phyloP scores from a whole-genome alignment of 2,888 invertebrate genomes.

The Nomada flava region DNA sequence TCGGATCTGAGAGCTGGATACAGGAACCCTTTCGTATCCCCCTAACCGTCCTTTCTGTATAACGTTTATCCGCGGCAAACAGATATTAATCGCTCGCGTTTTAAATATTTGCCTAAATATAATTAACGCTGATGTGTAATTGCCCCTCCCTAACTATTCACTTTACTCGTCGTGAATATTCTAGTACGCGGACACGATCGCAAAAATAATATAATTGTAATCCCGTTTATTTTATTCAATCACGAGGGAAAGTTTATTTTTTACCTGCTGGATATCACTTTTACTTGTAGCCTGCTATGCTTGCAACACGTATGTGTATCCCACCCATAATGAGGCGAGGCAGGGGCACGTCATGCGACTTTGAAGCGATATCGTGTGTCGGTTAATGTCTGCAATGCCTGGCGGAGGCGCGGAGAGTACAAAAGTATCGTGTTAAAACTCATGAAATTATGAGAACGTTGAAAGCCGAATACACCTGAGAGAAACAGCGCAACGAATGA shows the following conservation, averaged over 20 bases:
- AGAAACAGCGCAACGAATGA: conserved; percentile 42
- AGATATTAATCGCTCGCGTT: conserved; percentile 77
- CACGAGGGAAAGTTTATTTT: no score
- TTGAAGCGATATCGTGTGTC: conserved; percentile 69
- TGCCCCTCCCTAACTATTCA: conserved; percentile 43
- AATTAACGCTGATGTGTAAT: conserved; percentile 74
- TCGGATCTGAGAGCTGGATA: conserved; percentile 59
- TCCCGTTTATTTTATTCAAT: background rate
- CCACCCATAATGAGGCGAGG: conserved; percentile 43
- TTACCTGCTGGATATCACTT: no score
- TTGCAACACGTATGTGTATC: background rate
- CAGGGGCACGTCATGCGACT: conserved; percentile 33
- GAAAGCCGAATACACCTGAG: conserved; percentile 71
- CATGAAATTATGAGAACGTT: conserved; percentile 72
- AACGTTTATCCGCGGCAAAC: conserved; percentile 65
- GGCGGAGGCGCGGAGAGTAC: conserved; percentile 36
- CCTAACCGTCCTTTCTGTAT: background rate
- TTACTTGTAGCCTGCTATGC: background rate
- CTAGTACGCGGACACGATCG: background rate
- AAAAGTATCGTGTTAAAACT: conserved; percentile 73
- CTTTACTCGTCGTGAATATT: conserved; percentile 23
- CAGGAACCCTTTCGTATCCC: conserved; percentile 14
- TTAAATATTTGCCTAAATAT: conserved; percentile 77
- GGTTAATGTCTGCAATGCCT: conserved; percentile 41
- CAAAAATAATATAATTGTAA: background rate